Evolutionary conservation across 2,113 vertebrate species (phyloP), one percentile per base, ranked within the genome.

Genomic region (Phylloscopus trochiloides): DNA sequence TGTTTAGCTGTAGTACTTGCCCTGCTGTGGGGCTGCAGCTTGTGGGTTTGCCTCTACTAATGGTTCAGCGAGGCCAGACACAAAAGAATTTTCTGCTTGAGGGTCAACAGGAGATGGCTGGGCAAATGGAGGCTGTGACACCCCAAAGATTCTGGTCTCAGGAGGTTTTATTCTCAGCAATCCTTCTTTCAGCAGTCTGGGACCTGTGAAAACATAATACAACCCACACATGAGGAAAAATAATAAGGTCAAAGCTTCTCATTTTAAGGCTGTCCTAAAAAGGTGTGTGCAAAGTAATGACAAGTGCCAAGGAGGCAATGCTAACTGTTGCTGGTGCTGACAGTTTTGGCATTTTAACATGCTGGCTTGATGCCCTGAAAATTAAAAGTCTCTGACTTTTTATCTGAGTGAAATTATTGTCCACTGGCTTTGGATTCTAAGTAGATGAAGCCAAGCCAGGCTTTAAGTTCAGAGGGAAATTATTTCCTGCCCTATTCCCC

Each of bases 331-430:
- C 86, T 90, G 82, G 75, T 81, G 82, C 85, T 96, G 94, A 95
- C 90, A 93, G 79, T 77, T 94, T 74, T 92, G 88, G 82, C 94
- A 92, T 91, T 96, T 95, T 81, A 92, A 96, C 92, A 86, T 24
- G 14, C 52, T 77, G 55, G 36, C 76, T 92, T 94, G 93, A 96
- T 9, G 82, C 79, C 48, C 51, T 93, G 93, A 93, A 96, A 96
- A 97, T 96, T 96, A 96, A 87, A 97, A 96, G 79, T 84, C 86
- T 90, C 88, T 93, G 93, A 92, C 85, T 90, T 94, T 80, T 95
- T 86, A 84, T 88, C 72, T 81, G 82, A 88, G 61, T 88, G 48
- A 88, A 94, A 90, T 93, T 93, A 88, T 59, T 90, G 94, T 88
- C 93, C 96, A 50, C 61, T 74, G 57, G n/a, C 55, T 90, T 86